Conservation (phyloP, 2,888 invertebrate species). For the Heliconius sara region DNA sequence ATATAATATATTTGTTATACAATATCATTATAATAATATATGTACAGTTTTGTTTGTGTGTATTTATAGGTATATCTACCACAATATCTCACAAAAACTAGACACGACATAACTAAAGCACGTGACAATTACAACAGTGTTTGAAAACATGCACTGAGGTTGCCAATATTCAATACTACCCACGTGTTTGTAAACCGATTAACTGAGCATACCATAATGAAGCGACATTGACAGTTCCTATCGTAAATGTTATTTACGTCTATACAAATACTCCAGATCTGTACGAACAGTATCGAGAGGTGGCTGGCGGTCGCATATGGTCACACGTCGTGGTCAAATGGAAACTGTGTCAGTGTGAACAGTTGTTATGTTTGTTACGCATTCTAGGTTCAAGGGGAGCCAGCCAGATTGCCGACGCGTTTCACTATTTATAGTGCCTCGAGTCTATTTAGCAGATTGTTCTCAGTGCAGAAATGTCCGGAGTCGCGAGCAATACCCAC, state of each 20-base stretch:
- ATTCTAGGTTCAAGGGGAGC: constrained; percentile 83
- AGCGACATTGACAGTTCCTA: constrained; percentile 22
- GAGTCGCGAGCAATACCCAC: constrained; percentile 71
- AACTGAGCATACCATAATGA: constrained; percentile 14
- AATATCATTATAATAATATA: no score
- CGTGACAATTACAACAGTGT: constrained; percentile 20
- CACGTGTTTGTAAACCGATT: constrained; percentile 30
- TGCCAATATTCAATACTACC: constrained; percentile 30
- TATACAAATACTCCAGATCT: constrained; percentile 22
- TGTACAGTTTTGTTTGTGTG: background rate
- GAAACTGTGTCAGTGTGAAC: constrained; percentile 80
- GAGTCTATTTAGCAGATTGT: constrained; percentile 78
- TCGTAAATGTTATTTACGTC: constrained; percentile 17
- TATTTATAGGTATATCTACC: background rate
- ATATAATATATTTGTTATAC: no score
- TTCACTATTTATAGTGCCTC: constrained; percentile 81
- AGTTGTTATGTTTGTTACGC: constrained; percentile 76
- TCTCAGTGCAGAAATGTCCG: constrained; percentile 82
- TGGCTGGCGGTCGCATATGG: constrained; percentile 67
- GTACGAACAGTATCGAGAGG: constrained; percentile 27
- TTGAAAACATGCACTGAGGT: constrained; percentile 24
- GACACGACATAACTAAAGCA: background rate
- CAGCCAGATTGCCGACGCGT: constrained; percentile 77
- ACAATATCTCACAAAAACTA: background rate
- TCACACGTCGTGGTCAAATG: constrained; percentile 75